Percentiles rank a stretch among this genome's conserved stretches.
Conservation (phyloP, 2,888 invertebrate species). For the Lasioglossum malachurum region DNA sequence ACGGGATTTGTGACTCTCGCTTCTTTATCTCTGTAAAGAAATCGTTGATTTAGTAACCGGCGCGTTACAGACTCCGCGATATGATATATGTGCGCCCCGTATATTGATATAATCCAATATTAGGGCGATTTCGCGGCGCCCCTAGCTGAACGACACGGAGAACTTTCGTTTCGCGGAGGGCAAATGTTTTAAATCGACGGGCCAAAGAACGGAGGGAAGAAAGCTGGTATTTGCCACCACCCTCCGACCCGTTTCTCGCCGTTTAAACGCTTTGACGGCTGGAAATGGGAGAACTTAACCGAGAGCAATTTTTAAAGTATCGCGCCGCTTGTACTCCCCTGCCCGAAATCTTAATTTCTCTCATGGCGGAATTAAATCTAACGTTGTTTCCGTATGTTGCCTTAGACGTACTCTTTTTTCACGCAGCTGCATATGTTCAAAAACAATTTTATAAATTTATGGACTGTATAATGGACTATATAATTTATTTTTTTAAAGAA, state of each 20-base stretch:
- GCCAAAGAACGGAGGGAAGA: constrained; percentile 55
- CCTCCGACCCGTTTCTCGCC: constrained; percentile 48
- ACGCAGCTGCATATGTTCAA: not conserved
- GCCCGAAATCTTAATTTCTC: not conserved
- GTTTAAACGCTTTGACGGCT: constrained; percentile 54
- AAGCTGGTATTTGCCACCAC: constrained; percentile 62
- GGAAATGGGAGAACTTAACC: constrained; percentile 47
- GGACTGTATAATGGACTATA: too few relatives aligned
- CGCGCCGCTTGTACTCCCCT: not conserved
- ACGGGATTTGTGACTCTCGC: constrained; percentile 25
- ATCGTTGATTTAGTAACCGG: constrained; percentile 52
- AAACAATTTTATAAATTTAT: not conserved
- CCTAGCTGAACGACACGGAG: constrained; percentile 49
- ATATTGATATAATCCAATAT: constrained; percentile 69
- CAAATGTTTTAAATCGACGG: constrained; percentile 66
- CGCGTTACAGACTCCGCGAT: constrained; percentile 9
- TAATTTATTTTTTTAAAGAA: too few relatives aligned
- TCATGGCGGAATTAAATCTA: not conserved
- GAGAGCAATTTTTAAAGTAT: constrained; percentile 35
- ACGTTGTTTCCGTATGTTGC: too few relatives aligned
- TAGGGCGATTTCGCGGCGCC: constrained; percentile 62
- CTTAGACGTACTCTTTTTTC: too few relatives aligned
- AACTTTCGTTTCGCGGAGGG: constrained; percentile 60
- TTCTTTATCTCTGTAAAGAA: constrained; percentile 46
- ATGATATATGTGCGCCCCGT: constrained; percentile 54